Percentiles rank a stretch among this genome's conserved stretches.
Conservation (phyloP, 2,888 invertebrate genomes). For the Xanthorhoe spadicearia region DNA sequence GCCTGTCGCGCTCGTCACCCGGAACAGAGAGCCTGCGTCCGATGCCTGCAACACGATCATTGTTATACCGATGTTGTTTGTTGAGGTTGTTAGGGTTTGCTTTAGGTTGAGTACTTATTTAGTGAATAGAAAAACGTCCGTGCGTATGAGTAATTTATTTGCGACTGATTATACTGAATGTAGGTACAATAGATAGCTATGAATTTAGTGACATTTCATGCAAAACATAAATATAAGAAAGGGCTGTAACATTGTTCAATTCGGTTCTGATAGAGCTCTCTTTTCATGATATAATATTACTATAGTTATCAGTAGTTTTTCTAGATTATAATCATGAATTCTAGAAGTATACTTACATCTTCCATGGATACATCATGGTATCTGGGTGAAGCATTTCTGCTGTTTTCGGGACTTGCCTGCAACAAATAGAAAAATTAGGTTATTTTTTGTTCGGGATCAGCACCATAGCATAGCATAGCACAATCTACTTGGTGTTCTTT, state of each 20-base stretch:
- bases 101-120: too few species aligned
- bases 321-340: neutral
- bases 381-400: slow-evolving; percentile 80
- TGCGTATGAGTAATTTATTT: too few species aligned
- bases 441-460: neutral
- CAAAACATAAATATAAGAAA: too few species aligned
- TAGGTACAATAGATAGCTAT: too few species aligned
- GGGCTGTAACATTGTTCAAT: too few species aligned
- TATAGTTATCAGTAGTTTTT: neutral
- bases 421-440: slow-evolving; percentile 58
- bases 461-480: too few species aligned
- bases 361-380: slow-evolving; percentile 82
- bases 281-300: too few species aligned
- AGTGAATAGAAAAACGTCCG: too few species aligned
- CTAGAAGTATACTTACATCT: slow-evolving; percentile 66
- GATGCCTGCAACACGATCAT: slow-evolving; percentile 63
- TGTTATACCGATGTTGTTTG: neutral
- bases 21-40: slow-evolving; percentile 77
- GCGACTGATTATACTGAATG: too few species aligned
- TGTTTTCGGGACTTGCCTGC: slow-evolving; percentile 82
- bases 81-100: too few species aligned
- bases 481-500: too few species aligned
- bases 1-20: slow-evolving; percentile 86
- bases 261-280: neutral
- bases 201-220: too few species aligned